Percentiles rank a stretch among this genome's conserved stretches.
phyloP scores from a whole-genome alignment of 2,113 vertebrate genomes.

The Pterocles gutturalis region DNA sequence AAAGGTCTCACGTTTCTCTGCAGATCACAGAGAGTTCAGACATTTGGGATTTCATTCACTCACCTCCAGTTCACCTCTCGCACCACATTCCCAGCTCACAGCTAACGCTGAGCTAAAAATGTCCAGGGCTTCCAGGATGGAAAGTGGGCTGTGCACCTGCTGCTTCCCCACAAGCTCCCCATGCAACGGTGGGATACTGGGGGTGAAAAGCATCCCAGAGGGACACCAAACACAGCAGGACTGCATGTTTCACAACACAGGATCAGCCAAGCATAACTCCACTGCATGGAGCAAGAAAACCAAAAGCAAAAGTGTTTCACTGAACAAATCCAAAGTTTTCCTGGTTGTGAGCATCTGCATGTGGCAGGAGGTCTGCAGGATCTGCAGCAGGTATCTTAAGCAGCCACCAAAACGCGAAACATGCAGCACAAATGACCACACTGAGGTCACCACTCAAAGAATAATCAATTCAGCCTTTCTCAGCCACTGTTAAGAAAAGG shows the following conservation, averaged over 20 bases:
- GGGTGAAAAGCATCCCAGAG: neutral
- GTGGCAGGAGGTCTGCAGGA: neutral
- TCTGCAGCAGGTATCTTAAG: neutral
- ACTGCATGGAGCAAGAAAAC: neutral
- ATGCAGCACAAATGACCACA: neutral
- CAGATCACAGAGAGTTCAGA: neutral
- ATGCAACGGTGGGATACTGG: fast-evolving
- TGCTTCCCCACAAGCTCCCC: neutral
- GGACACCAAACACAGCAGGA: neutral
- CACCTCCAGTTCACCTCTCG: neutral
- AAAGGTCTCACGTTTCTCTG: neutral
- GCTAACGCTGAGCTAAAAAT: neutral
- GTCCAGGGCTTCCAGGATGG: neutral
- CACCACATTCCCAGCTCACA: neutral
- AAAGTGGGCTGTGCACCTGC: neutral
- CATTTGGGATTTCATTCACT: neutral
- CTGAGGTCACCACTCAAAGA: neutral
- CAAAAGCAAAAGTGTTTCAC: neutral
- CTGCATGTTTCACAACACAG: neutral
- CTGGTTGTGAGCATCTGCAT: neutral
- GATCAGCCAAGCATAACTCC: fast-evolving
- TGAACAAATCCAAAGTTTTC: neutral
- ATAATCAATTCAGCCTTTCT: neutral
- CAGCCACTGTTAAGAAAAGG: neutral
- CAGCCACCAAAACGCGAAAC: neutral